phyloP scores from a whole-genome alignment of 2,113 vertebrate genomes.

The Origma solitaria region DNA sequence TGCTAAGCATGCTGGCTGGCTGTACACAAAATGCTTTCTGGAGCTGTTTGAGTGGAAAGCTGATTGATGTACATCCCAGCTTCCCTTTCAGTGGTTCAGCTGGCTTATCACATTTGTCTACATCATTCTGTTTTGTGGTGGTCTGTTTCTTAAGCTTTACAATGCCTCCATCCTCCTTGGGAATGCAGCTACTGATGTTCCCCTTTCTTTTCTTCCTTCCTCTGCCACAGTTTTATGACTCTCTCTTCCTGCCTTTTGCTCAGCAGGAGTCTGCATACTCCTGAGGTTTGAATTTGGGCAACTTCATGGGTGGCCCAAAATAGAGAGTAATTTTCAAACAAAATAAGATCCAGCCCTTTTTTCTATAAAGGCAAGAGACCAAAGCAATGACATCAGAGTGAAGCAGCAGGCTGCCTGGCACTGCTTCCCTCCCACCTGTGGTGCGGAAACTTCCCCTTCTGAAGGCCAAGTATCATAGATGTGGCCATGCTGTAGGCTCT shows the following conservation, averaged over 20 bases:
- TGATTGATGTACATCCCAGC: neutral
- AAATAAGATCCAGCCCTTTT: neutral
- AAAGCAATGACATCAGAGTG: neutral
- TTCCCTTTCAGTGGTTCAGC: neutral
- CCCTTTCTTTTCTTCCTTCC: constrained; percentile 14
- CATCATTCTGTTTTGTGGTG: neutral
- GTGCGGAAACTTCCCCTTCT: neutral
- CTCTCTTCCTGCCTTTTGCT: constrained; percentile 17
- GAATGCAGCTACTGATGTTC: neutral
- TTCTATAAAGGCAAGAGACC: neutral
- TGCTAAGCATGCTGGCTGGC: neutral
- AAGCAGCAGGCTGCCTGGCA: neutral
- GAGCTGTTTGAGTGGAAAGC: neutral
- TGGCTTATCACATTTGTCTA: neutral
- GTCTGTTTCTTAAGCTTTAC: neutral
- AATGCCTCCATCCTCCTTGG: neutral
- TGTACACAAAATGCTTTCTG: neutral
- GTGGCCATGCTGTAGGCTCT: neutral
- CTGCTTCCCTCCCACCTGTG: neutral
- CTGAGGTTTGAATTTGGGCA: neutral
- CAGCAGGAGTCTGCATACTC: neutral
- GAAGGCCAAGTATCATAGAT: neutral
- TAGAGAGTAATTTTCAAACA: neutral
- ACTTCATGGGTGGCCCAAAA: constrained; percentile 44
- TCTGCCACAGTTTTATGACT: constrained; percentile 27